Percentiles rank a stretch among this genome's conserved stretches.
Evolutionary conservation across 2,888 invertebrate genomes (phyloP).

Genomic region (Punctoribates punctum): DNA sequence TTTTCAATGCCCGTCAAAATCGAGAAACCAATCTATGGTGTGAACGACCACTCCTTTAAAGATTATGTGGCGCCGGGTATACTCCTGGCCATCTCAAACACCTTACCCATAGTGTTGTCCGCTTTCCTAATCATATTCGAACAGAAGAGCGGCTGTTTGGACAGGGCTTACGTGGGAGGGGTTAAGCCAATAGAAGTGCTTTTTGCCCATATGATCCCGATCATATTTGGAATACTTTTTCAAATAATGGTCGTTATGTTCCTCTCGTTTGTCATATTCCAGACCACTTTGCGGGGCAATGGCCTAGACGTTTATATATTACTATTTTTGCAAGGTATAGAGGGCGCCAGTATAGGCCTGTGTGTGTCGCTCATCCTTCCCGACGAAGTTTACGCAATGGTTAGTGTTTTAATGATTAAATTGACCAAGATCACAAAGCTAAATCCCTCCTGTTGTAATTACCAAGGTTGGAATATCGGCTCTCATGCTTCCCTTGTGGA

Average conservation of each 20-base stretch:
- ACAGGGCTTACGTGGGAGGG: constrained; percentile 66
- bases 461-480: constrained; percentile 31
- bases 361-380: constrained; percentile 89
- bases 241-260: constrained; percentile 76
- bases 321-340: constrained; percentile 81
- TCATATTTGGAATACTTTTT: constrained; percentile 90
- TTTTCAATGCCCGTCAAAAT: constrained; percentile 58
- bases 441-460: neutral
- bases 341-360: constrained; percentile 95
- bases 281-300: constrained; percentile 85
- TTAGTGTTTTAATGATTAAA: constrained; percentile 52
- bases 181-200: constrained; percentile 54
- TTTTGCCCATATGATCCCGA: constrained; percentile 64
- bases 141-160: constrained; percentile 81
- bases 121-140: constrained; percentile 86
- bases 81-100: constrained; percentile 78
- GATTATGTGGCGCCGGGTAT: constrained; percentile 95
- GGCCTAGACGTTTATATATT: constrained; percentile 76
- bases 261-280: constrained; percentile 84
- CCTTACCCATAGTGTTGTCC: constrained; percentile 88
- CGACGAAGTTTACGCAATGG: constrained; percentile 86
- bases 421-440: neutral
- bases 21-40: constrained; percentile 42
- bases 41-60: constrained; percentile 75
- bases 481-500: constrained; percentile 30